Base-by-base conservation (phyloP, 2,888 invertebrate genomes). In the Dolomedes plantarius region DNA sequence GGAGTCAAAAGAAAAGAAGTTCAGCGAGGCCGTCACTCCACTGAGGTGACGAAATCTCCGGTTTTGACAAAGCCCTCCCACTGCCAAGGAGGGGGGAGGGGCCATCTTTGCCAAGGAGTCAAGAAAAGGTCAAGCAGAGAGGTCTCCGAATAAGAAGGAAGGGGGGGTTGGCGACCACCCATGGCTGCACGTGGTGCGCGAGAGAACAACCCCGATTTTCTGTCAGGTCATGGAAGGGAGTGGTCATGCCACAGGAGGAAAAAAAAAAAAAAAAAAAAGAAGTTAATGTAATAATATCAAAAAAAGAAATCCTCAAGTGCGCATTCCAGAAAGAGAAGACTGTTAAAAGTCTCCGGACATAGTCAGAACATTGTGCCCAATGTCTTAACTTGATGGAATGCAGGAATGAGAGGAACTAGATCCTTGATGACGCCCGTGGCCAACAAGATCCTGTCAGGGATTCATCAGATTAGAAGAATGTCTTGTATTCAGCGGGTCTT, bases 201-300 rank as follows among this genome's bases (percentile, higher is more conserved):
- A 36, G 16, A 32, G 67, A 65, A 65, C 65, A 29, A 56, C 56
- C 56, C 28, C 29, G 31, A 72, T 72, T 69, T 73, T 50, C 56
- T 75, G 80, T 67, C 80, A 80, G 80, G 80, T 80, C 80, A 80
- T 39, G 6, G 50, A 27, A 69, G 81, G 81, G 81, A 81, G 81
- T 81, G 81, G 81, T 81, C 74, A 81, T 7, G n/a, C 16, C 28
- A 65, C 6, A 62, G 19, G 13, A 31, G 67, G n/a, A 19, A 67
- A 32, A 36, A 72, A 73, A n/a, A n/a, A n/a, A n/a, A n/a, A n/a
- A n/a, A n/a, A n/a, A n/a, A n/a, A n/a, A n/a, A n/a, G n/a, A 77
- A 65, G 83, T 77, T 77, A 83, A 83, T 83, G 65, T 77, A 77
- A 83, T 77, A 83, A 77, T 83, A 83, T 83, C 46, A 77, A 77